Conservation (phyloP, 2,888 invertebrate species). For the Oxytorus armatus region DNA sequence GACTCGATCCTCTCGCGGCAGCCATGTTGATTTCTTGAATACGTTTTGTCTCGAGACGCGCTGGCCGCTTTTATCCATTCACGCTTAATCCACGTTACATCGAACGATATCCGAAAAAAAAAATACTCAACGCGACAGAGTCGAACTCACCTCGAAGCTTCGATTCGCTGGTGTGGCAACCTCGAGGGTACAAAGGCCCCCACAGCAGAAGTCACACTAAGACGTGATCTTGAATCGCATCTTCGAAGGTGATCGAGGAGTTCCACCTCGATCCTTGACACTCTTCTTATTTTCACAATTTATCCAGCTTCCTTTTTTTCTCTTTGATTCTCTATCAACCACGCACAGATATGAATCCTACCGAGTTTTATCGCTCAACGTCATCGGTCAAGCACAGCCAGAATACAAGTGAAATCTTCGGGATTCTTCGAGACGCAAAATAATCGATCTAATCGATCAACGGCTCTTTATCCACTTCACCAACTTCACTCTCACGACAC, state of each 20-base stretch:
- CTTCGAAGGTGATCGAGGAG: conserved; percentile 70
- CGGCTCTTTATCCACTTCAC: neutral
- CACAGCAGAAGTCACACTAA: conserved; percentile 67
- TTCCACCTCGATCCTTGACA: conserved; percentile 65
- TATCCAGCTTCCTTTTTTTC: conserved; percentile 12
- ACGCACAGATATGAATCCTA: neutral
- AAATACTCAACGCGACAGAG: neutral
- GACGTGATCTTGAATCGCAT: conserved; percentile 68
- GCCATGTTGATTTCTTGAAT: conserved; percentile 83
- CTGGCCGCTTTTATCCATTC: conserved; percentile 41
- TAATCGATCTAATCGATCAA: conserved; percentile 18
- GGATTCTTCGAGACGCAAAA: conserved; percentile 1
- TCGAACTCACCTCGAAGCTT: conserved; percentile 69
- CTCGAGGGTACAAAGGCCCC: conserved; percentile 53
- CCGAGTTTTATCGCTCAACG: conserved; percentile 12
- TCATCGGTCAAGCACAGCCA: conserved; percentile 1
- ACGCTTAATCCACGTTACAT: neutral
- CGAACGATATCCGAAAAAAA: neutral
- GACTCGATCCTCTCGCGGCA: conserved; percentile 79
- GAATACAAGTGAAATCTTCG: neutral
- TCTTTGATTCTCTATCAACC: no score
- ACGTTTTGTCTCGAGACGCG: conserved; percentile 69
- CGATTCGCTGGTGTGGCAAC: conserved; percentile 32
- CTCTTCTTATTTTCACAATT: conserved; percentile 54
- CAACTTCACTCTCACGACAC: conserved; percentile 25